Evolutionary conservation across 2,113 vertebrate genomes (phyloP), one percentile per base, ranked within the genome.

Genomic region (Aegithalos caudatus): DNA sequence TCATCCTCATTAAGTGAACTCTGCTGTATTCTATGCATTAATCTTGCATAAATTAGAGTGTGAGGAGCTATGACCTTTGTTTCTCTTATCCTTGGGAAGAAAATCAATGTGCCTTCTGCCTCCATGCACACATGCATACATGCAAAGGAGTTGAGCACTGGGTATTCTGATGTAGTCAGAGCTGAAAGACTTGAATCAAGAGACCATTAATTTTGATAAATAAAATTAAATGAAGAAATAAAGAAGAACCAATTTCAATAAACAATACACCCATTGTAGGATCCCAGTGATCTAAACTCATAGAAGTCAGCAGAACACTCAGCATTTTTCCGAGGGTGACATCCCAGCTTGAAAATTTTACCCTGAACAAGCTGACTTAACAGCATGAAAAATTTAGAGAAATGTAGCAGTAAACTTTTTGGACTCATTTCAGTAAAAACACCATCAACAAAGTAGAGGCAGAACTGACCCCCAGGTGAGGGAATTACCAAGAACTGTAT

Each of bases 71-170:
- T 92, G 91, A 95, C 93, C 77, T 97, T 95, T 97, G 76, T 37
- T 96, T 96, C 58, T 88, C 25, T 88, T 87, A 80, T 82, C 44
- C 78, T 44, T 95, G 64, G 47, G 69, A 95, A 73, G 72, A 96
- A 97, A 97, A 97, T 78, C 91, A 97, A 79, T 91, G 54, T 76
- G 38, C 94, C 94, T 95, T 90, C 78, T 96, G 62, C 62, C 54
- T 94, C 87, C 73, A 44, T 77, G 38, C 74, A 86, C 70, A 15
- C 48, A 27, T 66, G 67, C 70, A 83, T 38, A 18, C 53, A 40
- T 69, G 71, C 58, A 90, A 69, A 47, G 24, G 53, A 90, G 83
- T 77, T 47, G 85, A 78, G 61, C 54, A 48, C n/a, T 90, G 31
- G 4, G 13, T 81, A 48, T 94, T 93, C 50, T 31, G 7, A 45